A percentile compares a stretch with the other conserved stretches of the same genome.
These are phyloP conservation scores for Zaprionus davidi DNA, from an alignment of 1,140 invertebrate genomes.

Conservation along the genomic window DNA sequence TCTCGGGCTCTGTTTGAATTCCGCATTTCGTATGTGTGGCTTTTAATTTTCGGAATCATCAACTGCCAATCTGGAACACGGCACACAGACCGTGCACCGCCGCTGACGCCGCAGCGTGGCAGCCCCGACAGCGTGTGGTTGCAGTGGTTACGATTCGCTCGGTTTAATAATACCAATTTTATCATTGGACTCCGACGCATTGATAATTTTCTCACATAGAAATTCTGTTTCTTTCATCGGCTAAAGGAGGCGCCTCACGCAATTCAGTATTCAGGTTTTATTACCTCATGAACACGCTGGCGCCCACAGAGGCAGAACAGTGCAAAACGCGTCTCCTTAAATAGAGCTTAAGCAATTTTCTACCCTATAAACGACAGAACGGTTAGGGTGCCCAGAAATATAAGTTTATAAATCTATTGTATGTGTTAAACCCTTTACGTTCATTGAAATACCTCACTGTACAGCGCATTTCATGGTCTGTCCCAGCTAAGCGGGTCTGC, in stretches of 20 bases:
- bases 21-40: constrained; percentile 66
- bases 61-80: constrained; percentile 39
- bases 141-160: constrained; percentile 63
- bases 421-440: no score
- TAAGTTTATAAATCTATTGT: neutral
- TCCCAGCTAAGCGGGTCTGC: neutral
- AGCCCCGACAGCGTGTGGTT: constrained; percentile 32
- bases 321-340: constrained; percentile 7
- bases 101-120: constrained; percentile 14
- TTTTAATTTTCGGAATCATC: constrained; percentile 76
- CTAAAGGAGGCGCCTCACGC: constrained; percentile 80
- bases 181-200: constrained; percentile 82
- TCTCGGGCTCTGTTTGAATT: constrained; percentile 53
- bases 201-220: constrained; percentile 83
- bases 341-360: constrained; percentile 14
- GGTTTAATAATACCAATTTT: constrained; percentile 79
- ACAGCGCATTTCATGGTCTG: neutral
- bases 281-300: constrained; percentile 63
- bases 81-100: constrained; percentile 37
- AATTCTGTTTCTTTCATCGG: constrained; percentile 60
- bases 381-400: neutral
- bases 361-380: neutral
- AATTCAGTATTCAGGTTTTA: constrained; percentile 81
- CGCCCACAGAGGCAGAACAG: constrained; percentile 22
- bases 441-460: neutral